Percentiles rank a stretch among this genome's conserved stretches.
Conservation (phyloP, 2,797 vertebrate species). For the Hafferia zeledoni region DNA sequence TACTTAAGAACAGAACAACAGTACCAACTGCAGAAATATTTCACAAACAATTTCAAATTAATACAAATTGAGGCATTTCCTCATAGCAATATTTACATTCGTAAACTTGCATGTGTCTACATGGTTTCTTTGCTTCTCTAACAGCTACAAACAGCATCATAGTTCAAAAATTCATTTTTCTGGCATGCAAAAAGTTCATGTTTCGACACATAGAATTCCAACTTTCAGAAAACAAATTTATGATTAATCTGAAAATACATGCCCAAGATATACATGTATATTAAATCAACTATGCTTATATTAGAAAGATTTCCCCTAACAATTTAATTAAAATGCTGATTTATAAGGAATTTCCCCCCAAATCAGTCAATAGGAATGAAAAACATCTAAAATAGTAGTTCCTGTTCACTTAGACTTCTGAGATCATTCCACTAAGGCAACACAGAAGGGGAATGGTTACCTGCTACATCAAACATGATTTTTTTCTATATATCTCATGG, state of each 20-base stretch:
- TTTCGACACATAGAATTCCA: conserved; percentile 39
- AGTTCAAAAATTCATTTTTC: conserved; percentile 35
- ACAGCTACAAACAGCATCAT: not conserved
- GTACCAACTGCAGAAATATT: not conserved
- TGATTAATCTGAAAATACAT: conserved; percentile 37
- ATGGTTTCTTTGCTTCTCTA: not conserved
- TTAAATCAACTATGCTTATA: not conserved
- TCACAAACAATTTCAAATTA: not conserved
- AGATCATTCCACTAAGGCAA: not conserved
- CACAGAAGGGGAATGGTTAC: not conserved
- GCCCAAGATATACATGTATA: conserved; percentile 27
- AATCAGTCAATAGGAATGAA: not conserved
- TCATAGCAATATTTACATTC: not conserved
- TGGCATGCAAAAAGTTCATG: not conserved
- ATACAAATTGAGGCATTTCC: conserved; percentile 4
- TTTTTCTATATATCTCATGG: not conserved
- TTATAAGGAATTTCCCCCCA: not conserved
- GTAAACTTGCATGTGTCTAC: not conserved
- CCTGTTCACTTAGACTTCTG: not conserved
- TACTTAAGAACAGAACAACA: not conserved
- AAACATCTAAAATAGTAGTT: not conserved
- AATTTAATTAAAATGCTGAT: conserved; percentile 54
- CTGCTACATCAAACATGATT: not conserved
- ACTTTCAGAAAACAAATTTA: conserved; percentile 54
- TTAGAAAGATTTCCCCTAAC: not conserved